These are phyloP conservation scores for Allobates femoralis DNA, from an alignment of 2,797 vertebrate species.

Conservation along the genomic window DNA sequence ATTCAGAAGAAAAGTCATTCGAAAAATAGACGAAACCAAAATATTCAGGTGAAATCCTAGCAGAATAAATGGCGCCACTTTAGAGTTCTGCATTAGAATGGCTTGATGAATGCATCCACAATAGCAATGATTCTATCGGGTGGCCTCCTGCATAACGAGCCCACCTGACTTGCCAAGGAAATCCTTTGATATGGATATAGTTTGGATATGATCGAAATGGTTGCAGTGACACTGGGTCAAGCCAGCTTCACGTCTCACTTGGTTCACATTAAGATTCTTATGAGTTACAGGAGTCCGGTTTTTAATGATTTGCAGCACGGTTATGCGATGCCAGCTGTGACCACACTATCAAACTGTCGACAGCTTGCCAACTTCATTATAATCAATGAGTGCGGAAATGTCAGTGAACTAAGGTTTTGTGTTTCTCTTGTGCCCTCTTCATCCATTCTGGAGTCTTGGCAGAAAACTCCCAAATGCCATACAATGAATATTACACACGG, in stretches of 20 bases:
- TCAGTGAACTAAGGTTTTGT: slow-evolving; percentile 60
- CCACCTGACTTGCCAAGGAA: slow-evolving; percentile 17
- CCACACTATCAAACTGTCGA: slow-evolving; percentile 41
- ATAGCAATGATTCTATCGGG: neutral
- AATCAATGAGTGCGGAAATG: slow-evolving; percentile 54
- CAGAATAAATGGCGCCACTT: neutral
- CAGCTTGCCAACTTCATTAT: slow-evolving; percentile 62
- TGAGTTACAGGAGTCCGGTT: slow-evolving; percentile 39
- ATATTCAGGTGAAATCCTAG: neutral
- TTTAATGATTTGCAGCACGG: slow-evolving; percentile 52
- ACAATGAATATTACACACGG: slow-evolving; percentile 22
- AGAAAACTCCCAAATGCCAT: slow-evolving; percentile 19
- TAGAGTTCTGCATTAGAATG: neutral
- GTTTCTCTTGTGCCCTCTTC: slow-evolving; percentile 56
- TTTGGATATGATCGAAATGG: slow-evolving; percentile 27
- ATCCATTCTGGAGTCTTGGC: slow-evolving; percentile 51
- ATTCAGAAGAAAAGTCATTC: neutral
- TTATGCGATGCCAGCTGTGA: slow-evolving; percentile 60
- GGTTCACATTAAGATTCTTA: slow-evolving; percentile 43
- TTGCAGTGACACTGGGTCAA: slow-evolving; percentile 18
- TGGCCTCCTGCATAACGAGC: neutral
- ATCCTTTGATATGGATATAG: slow-evolving; percentile 43
- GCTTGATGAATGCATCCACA: slow-evolving; percentile 15
- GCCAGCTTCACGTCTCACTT: slow-evolving; percentile 31
- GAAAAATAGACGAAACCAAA: neutral